phyloP scores from a whole-genome alignment of 2,113 vertebrate species.

The Ploceus nigricollis region DNA sequence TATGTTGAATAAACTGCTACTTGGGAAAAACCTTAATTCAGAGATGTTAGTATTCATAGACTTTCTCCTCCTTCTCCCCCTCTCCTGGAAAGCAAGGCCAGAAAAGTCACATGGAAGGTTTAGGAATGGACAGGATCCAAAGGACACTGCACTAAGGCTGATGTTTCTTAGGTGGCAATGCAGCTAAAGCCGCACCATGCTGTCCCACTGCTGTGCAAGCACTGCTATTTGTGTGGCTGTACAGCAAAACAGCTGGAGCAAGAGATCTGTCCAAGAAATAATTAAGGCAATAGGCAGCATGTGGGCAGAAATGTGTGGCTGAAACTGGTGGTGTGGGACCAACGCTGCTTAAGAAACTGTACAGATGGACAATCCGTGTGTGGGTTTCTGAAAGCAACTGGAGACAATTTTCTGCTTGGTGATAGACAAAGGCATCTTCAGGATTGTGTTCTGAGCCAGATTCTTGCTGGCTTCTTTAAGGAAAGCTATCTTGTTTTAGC shows the following conservation, averaged over 20 bases:
- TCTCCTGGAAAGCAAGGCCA: background rate
- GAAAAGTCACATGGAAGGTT: background rate
- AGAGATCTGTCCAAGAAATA: background rate
- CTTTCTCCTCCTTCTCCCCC: background rate
- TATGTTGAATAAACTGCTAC: background rate
- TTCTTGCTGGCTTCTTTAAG: background rate
- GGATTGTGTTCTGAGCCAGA: background rate
- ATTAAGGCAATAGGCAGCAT: background rate
- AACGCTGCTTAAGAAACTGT: background rate
- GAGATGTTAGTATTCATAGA: background rate
- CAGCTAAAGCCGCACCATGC: background rate
- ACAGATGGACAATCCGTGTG: background rate
- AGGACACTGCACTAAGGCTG: background rate
- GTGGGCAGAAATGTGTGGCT: background rate
- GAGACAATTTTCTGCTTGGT: background rate
- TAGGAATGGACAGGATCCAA: background rate
- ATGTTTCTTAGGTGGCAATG: background rate
- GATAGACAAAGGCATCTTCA: constrained; percentile 32
- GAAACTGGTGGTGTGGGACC: background rate
- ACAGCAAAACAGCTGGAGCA: background rate
- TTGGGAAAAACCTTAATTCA: background rate
- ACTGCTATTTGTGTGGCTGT: background rate
- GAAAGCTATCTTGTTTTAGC: background rate
- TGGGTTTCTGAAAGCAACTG: background rate
- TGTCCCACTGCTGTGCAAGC: background rate